Percentiles rank a stretch among this genome's conserved stretches.
phyloP scores from a whole-genome alignment of 1,140 invertebrate species.

The Zaprionus ornatus region DNA sequence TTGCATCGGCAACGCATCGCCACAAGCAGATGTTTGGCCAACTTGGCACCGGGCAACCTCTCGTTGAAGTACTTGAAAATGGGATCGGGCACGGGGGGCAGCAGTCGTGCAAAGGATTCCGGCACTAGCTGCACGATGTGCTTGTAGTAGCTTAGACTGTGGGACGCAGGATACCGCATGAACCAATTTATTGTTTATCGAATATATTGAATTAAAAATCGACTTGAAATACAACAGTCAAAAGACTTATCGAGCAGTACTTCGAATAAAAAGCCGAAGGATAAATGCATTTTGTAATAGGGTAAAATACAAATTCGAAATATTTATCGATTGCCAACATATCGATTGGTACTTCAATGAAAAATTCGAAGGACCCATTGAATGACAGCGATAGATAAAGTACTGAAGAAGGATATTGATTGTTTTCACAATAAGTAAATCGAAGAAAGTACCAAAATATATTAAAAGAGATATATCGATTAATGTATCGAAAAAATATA shows the following conservation, averaged over 20 bases:
- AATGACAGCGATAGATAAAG: too few relatives aligned
- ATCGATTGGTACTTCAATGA: neutral
- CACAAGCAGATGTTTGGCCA: constrained; percentile 41
- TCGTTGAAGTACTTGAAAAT: constrained; percentile 92
- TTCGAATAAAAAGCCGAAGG: neutral
- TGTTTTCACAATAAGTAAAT: too few relatives aligned
- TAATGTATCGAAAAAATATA: neutral
- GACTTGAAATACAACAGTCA: neutral
- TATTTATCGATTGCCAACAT: neutral
- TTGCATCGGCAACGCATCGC: constrained; percentile 22
- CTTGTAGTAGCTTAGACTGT: constrained; percentile 96
- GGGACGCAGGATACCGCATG: constrained; percentile 62
- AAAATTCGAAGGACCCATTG: neutral
- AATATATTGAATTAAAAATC: neutral
- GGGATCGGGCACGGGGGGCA: constrained; percentile 88
- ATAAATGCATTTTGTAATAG: neutral
- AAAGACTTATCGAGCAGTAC: too few relatives aligned
- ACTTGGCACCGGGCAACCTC: constrained; percentile 20
- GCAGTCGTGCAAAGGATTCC: constrained; percentile 89
- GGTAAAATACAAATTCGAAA: neutral
- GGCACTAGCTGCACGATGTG: constrained; percentile 95
- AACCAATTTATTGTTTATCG: neutral
- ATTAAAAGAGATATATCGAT: neutral
- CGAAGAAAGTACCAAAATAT: too few relatives aligned
- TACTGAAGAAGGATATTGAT: too few relatives aligned